Conservation (phyloP, 2,113 vertebrate species). For the Lanius ludovicianus region DNA sequence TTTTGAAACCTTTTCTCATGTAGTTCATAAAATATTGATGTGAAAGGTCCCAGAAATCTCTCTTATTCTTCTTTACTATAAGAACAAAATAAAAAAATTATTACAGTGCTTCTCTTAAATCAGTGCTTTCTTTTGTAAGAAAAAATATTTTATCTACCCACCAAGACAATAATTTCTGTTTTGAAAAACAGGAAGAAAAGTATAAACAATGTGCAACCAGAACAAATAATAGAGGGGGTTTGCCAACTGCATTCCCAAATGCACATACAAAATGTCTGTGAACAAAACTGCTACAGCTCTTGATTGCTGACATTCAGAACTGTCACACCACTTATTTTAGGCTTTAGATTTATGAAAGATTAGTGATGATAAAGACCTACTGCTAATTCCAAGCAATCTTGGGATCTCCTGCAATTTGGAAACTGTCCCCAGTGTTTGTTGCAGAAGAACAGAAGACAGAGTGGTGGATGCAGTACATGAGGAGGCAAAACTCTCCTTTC, state of each 20-base stretch:
- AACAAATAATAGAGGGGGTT: conserved; percentile 20
- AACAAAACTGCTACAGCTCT: background rate
- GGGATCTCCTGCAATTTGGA: background rate
- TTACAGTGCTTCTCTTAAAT: background rate
- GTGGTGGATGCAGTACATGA: rapidly evolving
- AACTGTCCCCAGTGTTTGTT: background rate
- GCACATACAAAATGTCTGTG: background rate
- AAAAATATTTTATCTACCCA: conserved; percentile 45
- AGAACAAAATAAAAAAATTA: background rate
- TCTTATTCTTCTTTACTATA: background rate
- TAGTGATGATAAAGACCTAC: background rate
- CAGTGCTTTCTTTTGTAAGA: background rate
- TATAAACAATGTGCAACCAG: conserved; percentile 30
- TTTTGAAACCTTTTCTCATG: background rate
- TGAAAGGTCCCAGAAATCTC: background rate
- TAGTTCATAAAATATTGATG: conserved; percentile 40
- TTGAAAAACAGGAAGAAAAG: conserved; percentile 66
- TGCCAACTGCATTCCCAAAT: conserved; percentile 19
- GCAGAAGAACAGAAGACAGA: background rate
- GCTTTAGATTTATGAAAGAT: conserved; percentile 8
- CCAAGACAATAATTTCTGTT: conserved; percentile 45
- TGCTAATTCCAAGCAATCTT: background rate
- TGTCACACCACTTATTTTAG: conserved; percentile 8
- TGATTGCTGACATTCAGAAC: conserved; percentile 7
- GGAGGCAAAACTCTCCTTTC: background rate